These are phyloP conservation scores for Pipra filicauda DNA, from an alignment of 2,113 vertebrate species.

Conservation along the genomic window DNA sequence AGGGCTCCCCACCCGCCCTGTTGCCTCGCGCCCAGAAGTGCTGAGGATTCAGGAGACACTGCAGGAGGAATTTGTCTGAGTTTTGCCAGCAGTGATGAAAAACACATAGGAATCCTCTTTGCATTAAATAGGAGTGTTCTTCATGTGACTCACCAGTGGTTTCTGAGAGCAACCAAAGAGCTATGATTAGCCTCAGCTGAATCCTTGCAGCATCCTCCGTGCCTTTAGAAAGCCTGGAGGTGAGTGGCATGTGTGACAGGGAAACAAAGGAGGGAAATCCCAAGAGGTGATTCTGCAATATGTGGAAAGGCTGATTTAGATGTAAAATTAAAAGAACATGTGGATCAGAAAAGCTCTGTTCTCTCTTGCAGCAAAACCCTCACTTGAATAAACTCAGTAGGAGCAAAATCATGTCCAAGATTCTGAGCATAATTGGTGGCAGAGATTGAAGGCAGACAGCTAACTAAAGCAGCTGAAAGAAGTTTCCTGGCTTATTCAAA, in stretches of 20 bases:
- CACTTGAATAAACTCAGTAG: neutral
- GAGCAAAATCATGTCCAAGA: neutral
- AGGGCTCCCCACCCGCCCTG: neutral
- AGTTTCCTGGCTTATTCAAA: neutral
- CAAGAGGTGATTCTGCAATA: neutral
- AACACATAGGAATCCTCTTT: neutral
- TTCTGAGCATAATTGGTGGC: neutral
- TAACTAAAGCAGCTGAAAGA: neutral
- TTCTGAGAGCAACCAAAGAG: neutral
- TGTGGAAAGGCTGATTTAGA: neutral
- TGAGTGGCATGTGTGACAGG: neutral
- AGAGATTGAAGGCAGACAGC: neutral
- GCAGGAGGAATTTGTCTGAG: neutral
- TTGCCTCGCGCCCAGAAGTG: neutral
- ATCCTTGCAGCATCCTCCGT: neutral
- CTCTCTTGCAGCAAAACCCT: neutral
- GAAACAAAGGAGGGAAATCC: slow-evolving; percentile 1
- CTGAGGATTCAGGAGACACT: neutral
- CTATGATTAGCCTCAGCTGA: slow-evolving; percentile 36
- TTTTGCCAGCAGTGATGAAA: neutral
- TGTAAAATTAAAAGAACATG: neutral
- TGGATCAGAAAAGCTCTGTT: neutral
- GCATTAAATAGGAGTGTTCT: neutral
- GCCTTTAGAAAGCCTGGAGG: neutral
- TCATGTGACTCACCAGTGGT: slow-evolving; percentile 35